phyloP scores from a whole-genome alignment of 1,140 invertebrate genomes.

The Acromyrmex heyeri region DNA sequence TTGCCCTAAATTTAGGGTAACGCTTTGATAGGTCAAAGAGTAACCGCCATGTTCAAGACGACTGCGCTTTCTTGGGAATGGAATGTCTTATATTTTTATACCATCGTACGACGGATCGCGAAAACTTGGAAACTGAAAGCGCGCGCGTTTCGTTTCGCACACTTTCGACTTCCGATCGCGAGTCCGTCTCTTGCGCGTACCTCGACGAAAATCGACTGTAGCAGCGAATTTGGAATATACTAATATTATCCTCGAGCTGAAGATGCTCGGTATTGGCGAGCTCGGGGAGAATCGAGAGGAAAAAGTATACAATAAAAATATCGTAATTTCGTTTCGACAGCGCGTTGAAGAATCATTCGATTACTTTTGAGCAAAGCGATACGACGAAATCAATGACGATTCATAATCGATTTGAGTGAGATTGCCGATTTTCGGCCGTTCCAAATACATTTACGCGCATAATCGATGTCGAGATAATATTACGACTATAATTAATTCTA shows the following conservation, averaged over 20 bases:
- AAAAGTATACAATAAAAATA: neutral
- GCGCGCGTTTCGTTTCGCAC: neutral
- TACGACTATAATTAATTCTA: slow-evolving; percentile 74
- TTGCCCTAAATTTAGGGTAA: too few species aligned
- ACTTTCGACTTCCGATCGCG: neutral
- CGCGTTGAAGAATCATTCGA: neutral
- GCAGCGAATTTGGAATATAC: neutral
- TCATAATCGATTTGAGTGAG: slow-evolving; percentile 17
- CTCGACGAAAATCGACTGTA: slow-evolving; percentile 33
- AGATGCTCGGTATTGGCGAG: neutral
- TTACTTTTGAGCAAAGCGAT: slow-evolving; percentile 43
- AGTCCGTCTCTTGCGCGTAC: slow-evolving; percentile 8
- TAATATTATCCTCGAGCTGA: neutral
- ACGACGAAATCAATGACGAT: slow-evolving; percentile 28
- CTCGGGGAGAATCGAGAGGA: slow-evolving; percentile 20
- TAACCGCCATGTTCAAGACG: too few species aligned
- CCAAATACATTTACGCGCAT: slow-evolving; percentile 50
- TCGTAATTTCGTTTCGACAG: slow-evolving; percentile 34
- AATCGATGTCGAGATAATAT: slow-evolving; percentile 72
- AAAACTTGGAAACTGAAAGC: neutral
- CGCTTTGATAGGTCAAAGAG: too few species aligned
- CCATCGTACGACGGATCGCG: slow-evolving; percentile 19
- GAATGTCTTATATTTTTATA: too few species aligned
- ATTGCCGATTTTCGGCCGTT: slow-evolving; percentile 1
- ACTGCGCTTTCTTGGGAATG: too few species aligned